A percentile compares a stretch with the other conserved stretches of the same genome.
Evolutionary conservation across 2,888 invertebrate genomes (phyloP).

Genomic region (Alviniconcha strummeri): DNA sequence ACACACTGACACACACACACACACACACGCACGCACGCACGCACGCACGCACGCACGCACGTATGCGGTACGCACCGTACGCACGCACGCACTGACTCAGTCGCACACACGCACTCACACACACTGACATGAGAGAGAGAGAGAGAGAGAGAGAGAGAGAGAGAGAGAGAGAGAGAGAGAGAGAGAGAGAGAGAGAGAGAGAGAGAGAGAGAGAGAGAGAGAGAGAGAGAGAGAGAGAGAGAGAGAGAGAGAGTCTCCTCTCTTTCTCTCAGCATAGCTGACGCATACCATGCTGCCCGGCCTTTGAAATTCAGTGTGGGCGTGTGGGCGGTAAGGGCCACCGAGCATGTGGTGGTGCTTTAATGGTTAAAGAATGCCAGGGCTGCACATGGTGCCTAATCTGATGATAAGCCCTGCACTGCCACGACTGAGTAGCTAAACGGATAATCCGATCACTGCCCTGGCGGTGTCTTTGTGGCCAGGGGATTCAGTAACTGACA

Average conservation of each 20-base stretch:
- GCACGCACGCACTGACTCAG: not conserved
- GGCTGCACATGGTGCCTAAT: not conserved
- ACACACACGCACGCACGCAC: not conserved
- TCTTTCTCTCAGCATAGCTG: no score
- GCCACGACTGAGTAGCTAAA: no score
- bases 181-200: slow-evolving; percentile 13
- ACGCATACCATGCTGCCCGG: no score
- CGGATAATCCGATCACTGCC: not conserved
- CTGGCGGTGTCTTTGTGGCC: not conserved
- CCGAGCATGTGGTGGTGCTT: not conserved
- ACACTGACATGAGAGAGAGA: not conserved
- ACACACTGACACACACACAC: no score
- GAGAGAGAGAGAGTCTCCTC: not conserved
- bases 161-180: slow-evolving; percentile 12
- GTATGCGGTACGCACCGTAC: no score
- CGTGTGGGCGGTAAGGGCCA: not conserved
- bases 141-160: slow-evolving; percentile 18
- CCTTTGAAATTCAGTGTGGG: not conserved
- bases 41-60: not conserved
- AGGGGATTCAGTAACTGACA: not conserved
- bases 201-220: slow-evolving; percentile 11
- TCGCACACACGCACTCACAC: not conserved
- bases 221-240: not conserved
- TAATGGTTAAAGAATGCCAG: not conserved
- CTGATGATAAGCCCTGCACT: not conserved